Percentiles rank a stretch among this genome's conserved stretches.
phyloP scores from a whole-genome alignment of 2,113 vertebrate species.

The Bettongia penicillata region DNA sequence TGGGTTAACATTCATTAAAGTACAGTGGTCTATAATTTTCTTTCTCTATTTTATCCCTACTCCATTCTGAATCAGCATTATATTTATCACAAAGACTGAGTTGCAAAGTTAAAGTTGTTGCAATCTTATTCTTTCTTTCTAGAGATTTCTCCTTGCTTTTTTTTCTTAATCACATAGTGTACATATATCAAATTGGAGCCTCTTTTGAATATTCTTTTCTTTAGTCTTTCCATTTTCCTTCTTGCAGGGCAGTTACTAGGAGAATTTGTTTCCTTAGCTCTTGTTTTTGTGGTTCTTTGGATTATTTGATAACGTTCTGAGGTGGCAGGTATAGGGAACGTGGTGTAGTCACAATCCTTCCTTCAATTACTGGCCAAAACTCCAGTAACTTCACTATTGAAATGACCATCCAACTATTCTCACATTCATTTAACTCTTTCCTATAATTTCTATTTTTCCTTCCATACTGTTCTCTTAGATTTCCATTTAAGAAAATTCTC shows the following conservation, averaged over 20 bases:
- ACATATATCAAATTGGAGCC: neutral
- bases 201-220: neutral
- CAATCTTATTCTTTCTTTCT: neutral
- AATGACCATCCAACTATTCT: constrained; percentile 5
- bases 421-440: constrained; percentile 38
- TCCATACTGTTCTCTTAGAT: constrained; percentile 23
- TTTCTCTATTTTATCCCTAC: neutral
- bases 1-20: neutral
- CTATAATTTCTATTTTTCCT: constrained; percentile 20
- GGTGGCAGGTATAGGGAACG: neutral
- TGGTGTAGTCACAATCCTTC: neutral
- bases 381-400: constrained; percentile 33
- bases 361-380: neutral
- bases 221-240: neutral
- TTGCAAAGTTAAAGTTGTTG: neutral
- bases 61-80: neutral
- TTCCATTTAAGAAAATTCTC: constrained; percentile 37
- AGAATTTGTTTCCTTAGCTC: neutral
- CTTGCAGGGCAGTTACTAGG: neutral
- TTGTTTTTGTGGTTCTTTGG: neutral
- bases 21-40: neutral
- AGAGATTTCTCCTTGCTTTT: neutral
- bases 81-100: neutral
- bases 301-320: neutral
- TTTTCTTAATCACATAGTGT: neutral